Percentiles rank a stretch among this genome's conserved stretches.
phyloP scores from a whole-genome alignment of 2,113 vertebrate genomes.

The mouse (Mus musculus) region DNA sequence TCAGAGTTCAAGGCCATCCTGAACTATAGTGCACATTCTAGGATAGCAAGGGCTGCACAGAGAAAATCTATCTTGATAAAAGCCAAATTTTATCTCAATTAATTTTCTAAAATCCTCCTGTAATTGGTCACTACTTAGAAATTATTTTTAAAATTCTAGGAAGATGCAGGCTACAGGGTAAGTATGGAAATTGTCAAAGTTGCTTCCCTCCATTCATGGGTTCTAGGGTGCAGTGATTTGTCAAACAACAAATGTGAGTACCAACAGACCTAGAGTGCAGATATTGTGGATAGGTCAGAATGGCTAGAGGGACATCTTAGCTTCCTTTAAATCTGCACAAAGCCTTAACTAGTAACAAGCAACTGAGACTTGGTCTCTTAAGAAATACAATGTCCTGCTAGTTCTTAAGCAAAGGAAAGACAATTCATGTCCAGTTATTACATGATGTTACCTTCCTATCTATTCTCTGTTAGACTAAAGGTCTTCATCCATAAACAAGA shows the following conservation, averaged over 20 bases:
- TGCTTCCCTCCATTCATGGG: background rate
- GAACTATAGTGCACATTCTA: too few relatives aligned
- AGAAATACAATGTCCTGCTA: background rate
- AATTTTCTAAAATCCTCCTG: background rate
- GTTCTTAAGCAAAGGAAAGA: conserved; percentile 2
- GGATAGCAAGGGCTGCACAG: too few relatives aligned
- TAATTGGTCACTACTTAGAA: background rate
- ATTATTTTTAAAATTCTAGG: background rate
- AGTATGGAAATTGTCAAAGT: background rate
- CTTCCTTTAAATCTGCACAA: background rate
- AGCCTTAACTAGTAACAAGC: background rate
- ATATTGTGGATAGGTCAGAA: background rate
- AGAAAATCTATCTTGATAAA: too few relatives aligned
- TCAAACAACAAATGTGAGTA: background rate
- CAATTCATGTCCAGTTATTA: conserved; percentile 3
- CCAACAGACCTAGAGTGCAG: background rate
- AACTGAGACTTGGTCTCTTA: background rate
- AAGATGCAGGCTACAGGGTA: background rate
- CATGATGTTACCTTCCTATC: background rate
- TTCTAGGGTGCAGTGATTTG: background rate
- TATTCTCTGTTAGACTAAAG: background rate
- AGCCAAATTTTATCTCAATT: background rate
- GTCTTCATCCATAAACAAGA: background rate
- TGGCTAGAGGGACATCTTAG: background rate
- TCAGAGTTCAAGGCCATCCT: too few relatives aligned